Base-by-base conservation (phyloP, 2,888 invertebrate genomes). In the Palloptera scutellata region DNA sequence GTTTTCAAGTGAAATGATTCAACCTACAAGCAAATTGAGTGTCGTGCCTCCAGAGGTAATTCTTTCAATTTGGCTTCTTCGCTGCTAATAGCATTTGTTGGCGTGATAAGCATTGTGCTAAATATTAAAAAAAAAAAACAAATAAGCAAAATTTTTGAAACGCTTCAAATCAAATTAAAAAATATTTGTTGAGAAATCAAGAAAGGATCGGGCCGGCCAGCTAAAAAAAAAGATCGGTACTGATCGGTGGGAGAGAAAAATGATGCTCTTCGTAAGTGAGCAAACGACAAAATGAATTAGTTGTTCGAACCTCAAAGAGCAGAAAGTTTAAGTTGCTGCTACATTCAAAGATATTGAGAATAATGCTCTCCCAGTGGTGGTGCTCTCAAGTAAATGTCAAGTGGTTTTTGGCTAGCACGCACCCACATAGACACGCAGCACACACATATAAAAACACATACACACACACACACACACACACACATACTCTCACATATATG, bases 1-100 rank as follows among this genome's bases (percentile, higher is more conserved):
- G n/a, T 19, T 52, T 4, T 5, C 30, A 41, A 13, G 9, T n/a
- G 19, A 43, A 48, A 40, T 57, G 1, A 12, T 20, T 57, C 17
- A 11, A 63, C 72, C 71, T 75, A 79, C 79, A 79, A 72, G 1
- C 79, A 80, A 41, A 79, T 73, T 1, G 81, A 75, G 61, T 79
- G 79, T 15, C 81, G 70, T 19, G 73, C 75, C 43, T 79, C 79
- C 40, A 79, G 64, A 17, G 68, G 66, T 11, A 70, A 52, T 13
- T 68, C 66, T 19, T 61, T 58, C 10, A 48, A 41, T 57, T 60
- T 63, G 11, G 55, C 42, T 17, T 66, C 62, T 17, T 60, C 42
- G 52, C n/a, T 58, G 17, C 20, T 8, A n/a, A 43, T 15, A 13
- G 19, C 15, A 17, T 66, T 63, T 15, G 30, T 30, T 6, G 30